Evolutionary conservation across 1,140 invertebrate species (phyloP).

Genomic region (Aphis craccivora): DNA sequence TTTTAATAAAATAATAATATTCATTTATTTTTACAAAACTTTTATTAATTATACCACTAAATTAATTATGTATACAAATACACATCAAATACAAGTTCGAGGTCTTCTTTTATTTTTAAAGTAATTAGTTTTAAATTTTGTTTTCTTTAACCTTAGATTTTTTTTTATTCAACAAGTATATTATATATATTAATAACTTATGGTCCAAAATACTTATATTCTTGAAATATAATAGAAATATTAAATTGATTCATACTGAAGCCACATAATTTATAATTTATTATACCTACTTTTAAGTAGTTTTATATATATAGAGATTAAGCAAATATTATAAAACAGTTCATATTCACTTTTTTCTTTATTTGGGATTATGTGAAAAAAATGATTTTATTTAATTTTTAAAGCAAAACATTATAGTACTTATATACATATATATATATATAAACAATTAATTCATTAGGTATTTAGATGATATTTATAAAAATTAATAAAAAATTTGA

Average conservation of each 20-base stretch:
- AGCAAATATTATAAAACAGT: neutral
- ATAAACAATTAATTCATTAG: neutral
- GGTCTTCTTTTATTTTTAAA: neutral
- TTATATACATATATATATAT: neutral
- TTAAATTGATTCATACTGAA: neutral
- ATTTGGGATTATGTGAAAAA: neutral
- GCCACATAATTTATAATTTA: neutral
- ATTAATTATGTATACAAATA: constrained; percentile 8
- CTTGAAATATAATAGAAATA: no score
- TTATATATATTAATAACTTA: no score
- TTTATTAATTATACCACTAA: neutral
- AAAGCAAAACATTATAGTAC: neutral
- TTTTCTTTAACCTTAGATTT: neutral
- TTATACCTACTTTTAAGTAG: neutral
- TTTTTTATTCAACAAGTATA: neutral
- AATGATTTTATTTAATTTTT: neutral
- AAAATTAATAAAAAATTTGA: no score
- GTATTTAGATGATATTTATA: no score
- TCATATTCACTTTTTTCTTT: neutral
- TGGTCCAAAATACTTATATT: no score
- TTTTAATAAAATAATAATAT: neutral
- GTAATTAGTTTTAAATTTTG: neutral
- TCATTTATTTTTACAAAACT: neutral
- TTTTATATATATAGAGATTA: neutral
- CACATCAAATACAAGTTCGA: neutral